These are phyloP conservation scores for Leptinotarsa haldemani DNA, from an alignment of 2,888 invertebrate species.

Conservation along the genomic window DNA sequence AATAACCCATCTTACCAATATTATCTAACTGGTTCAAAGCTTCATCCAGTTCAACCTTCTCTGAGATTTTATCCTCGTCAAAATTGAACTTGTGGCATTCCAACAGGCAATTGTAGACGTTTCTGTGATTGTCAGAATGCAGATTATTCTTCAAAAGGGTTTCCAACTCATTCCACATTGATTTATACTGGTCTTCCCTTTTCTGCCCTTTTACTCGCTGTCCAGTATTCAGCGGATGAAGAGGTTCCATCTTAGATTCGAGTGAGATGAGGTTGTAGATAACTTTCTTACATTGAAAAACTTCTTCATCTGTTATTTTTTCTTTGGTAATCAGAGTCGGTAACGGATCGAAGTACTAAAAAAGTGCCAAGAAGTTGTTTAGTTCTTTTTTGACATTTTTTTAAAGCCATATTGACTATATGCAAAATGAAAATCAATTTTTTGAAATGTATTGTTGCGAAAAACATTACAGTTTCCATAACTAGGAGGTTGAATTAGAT, in stretches of 20 bases:
- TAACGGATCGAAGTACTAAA: conserved; percentile 83
- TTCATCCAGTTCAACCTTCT: conserved; percentile 74
- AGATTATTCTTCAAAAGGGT: conserved; percentile 82
- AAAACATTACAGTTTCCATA: too few relatives aligned
- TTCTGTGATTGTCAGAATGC: conserved; percentile 82
- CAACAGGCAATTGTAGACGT: conserved; percentile 81
- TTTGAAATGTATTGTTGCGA: too few relatives aligned
- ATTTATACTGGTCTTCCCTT: conserved; percentile 89
- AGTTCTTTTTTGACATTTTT: not conserved
- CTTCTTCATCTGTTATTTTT: conserved; percentile 85
- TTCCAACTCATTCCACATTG: conserved; percentile 92
- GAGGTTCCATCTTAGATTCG: conserved; percentile 85
- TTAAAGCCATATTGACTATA: not conserved
- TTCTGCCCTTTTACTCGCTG: conserved; percentile 73
- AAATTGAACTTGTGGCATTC: conserved; percentile 77
- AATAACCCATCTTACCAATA: conserved; percentile 61
- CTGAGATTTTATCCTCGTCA: conserved; percentile 69
- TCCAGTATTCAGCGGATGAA: conserved; percentile 78
- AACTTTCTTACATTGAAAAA: conserved; percentile 86
- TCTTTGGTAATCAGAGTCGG: conserved; percentile 85
- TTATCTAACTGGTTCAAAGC: conserved; percentile 71
- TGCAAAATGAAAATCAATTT: not conserved
- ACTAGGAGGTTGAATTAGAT: too few relatives aligned
- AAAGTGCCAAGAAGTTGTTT: conserved; percentile 33
- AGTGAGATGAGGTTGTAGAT: conserved; percentile 83